Evolutionary conservation across 2,888 invertebrate species (phyloP).

Genomic region (Candidula unifasciata): DNA sequence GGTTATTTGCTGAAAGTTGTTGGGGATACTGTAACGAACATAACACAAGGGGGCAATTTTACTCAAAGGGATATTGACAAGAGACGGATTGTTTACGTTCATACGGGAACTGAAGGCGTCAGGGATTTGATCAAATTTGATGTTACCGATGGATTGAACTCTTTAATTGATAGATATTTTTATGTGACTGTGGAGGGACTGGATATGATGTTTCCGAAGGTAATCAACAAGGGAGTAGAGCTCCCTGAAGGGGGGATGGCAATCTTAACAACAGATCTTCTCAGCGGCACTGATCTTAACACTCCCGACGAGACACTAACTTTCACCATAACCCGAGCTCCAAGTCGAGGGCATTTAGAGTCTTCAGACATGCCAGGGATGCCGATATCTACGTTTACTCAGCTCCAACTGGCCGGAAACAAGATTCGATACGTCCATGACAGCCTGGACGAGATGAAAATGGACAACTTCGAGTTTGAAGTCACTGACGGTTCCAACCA

Average conservation of each 20-base stretch:
- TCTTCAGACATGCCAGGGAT: slow-evolving; percentile 69
- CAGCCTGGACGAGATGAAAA: slow-evolving; percentile 74
- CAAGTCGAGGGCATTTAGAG: slow-evolving; percentile 75
- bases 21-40: slow-evolving; percentile 62
- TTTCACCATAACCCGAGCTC: slow-evolving; percentile 75
- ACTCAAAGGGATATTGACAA: slow-evolving; percentile 76
- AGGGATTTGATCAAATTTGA: slow-evolving; percentile 77
- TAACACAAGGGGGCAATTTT: slow-evolving; percentile 75
- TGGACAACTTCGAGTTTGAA: slow-evolving; percentile 78
- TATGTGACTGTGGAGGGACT: slow-evolving; percentile 75
- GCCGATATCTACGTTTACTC: slow-evolving; percentile 75
- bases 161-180: slow-evolving; percentile 75
- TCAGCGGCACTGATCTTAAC: slow-evolving; percentile 75
- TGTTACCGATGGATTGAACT: slow-evolving; percentile 77
- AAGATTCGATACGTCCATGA: slow-evolving; percentile 77
- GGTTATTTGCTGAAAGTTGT: slow-evolving; percentile 69
- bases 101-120: slow-evolving; percentile 73
- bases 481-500: slow-evolving; percentile 77
- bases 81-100: slow-evolving; percentile 71
- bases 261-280: slow-evolving; percentile 73
- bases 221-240: slow-evolving; percentile 74
- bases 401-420: slow-evolving; percentile 76
- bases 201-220: slow-evolving; percentile 74
- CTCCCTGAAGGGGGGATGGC: slow-evolving; percentile 76
- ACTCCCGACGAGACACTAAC: slow-evolving; percentile 72